These are phyloP conservation scores for Lottia gigantea DNA, from an alignment of 2,888 invertebrate genomes.

Conservation along the genomic window DNA sequence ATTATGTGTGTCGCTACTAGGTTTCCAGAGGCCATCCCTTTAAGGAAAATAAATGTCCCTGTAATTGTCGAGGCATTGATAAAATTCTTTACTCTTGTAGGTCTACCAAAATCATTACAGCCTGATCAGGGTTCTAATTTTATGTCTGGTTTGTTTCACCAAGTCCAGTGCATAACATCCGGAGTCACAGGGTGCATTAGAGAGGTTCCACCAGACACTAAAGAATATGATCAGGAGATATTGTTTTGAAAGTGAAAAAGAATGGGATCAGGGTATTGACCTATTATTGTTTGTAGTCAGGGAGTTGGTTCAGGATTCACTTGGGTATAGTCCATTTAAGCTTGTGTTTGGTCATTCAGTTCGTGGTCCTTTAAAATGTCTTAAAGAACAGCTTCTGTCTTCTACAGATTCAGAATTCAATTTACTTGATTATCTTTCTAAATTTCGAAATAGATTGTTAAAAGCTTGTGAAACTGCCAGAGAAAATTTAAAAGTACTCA, in stretches of 20 bases:
- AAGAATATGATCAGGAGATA: constrained; percentile 25
- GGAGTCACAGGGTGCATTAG: constrained; percentile 20
- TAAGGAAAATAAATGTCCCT: constrained; percentile 36
- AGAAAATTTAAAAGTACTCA: constrained; percentile 23
- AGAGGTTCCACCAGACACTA: constrained; percentile 20
- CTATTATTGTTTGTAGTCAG: constrained; percentile 27
- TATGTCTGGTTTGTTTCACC: constrained; percentile 33
- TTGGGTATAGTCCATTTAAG: constrained; percentile 28
- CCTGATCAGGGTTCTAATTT: constrained; percentile 38
- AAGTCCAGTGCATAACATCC: constrained; percentile 23
- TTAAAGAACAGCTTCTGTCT: not conserved
- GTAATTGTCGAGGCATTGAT: constrained; percentile 30
- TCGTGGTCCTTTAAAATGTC: constrained; percentile 7
- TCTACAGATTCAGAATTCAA: not conserved
- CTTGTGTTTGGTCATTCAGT: constrained; percentile 29
- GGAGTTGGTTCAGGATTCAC: constrained; percentile 20
- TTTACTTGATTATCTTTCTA: constrained; percentile 27
- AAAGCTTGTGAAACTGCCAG: constrained; percentile 27
- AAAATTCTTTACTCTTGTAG: constrained; percentile 34
- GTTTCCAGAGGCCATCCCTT: constrained; percentile 41
- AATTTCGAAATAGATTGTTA: constrained; percentile 18
- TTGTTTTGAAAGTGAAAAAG: constrained; percentile 24
- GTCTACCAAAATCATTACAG: constrained; percentile 35
- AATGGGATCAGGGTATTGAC: constrained; percentile 27
- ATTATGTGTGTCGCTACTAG: constrained; percentile 30